phyloP scores from a whole-genome alignment of 2,888 invertebrate species.

The Argyresthia albistria region DNA sequence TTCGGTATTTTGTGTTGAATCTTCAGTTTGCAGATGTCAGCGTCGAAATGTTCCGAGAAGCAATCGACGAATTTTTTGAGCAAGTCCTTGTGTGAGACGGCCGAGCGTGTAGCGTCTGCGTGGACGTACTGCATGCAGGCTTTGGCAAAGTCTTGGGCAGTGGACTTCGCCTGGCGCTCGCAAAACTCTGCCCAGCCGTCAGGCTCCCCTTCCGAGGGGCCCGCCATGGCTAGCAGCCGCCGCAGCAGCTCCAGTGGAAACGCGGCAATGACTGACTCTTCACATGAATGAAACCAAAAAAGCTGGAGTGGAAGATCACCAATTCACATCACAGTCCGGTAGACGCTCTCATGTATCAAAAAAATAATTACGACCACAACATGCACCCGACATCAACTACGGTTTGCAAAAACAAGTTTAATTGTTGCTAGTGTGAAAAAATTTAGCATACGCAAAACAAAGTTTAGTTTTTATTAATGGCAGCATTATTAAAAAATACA shows the following conservation, averaged over 20 bases:
- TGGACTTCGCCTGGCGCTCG: slow-evolving; percentile 87
- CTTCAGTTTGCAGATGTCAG: slow-evolving; percentile 76
- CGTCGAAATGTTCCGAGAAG: slow-evolving; percentile 89
- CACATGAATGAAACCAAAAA: slow-evolving; percentile 26
- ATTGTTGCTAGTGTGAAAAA: slow-evolving; percentile 21
- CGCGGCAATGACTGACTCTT: slow-evolving; percentile 20
- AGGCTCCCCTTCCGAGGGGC: slow-evolving; percentile 74
- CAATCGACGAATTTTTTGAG: slow-evolving; percentile 87
- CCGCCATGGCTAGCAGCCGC: slow-evolving; percentile 65
- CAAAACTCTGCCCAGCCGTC: slow-evolving; percentile 88
- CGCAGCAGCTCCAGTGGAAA: slow-evolving; percentile 67
- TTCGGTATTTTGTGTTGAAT: slow-evolving; percentile 57
- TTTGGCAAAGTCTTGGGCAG: slow-evolving; percentile 91
- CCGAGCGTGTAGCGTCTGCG: slow-evolving; percentile 76
- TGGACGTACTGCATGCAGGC: slow-evolving; percentile 86
- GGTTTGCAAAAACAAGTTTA: slow-evolving; percentile 61
- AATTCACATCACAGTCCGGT: slow-evolving; percentile 21
- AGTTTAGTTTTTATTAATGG: no score
- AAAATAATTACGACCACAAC: slow-evolving; percentile 56
- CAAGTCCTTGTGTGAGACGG: slow-evolving; percentile 83
- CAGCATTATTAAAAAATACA: no score
- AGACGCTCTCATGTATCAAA: slow-evolving; percentile 42
- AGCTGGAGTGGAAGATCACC: slow-evolving; percentile 20
- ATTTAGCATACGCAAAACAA: no score
- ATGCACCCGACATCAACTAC: slow-evolving; percentile 31